phyloP scores from a whole-genome alignment of 2,888 invertebrate species.

The Ichneumon xanthorius region DNA sequence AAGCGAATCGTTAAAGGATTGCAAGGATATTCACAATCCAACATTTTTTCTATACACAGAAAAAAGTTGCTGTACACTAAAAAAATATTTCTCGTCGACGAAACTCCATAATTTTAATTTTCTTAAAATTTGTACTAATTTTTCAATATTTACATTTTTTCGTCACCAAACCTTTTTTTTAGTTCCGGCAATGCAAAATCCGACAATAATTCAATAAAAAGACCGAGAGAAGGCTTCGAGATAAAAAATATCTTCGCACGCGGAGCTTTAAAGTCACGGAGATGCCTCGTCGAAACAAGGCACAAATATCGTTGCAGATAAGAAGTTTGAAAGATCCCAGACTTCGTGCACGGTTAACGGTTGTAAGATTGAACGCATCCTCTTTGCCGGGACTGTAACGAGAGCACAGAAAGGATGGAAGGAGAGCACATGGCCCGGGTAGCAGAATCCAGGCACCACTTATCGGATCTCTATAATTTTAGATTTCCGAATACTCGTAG shows the following conservation, averaged over 20 bases:
- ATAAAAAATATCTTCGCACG: conserved; percentile 20
- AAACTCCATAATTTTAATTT: not conserved
- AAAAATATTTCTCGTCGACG: not conserved
- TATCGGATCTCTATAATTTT: conserved; percentile 72
- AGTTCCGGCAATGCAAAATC: not conserved
- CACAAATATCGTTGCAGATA: conserved; percentile 65
- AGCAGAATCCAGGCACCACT: conserved; percentile 66
- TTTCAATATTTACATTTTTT: not conserved
- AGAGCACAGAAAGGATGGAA: conserved; percentile 30
- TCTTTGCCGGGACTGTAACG: conserved; percentile 34
- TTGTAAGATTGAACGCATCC: conserved; percentile 33
- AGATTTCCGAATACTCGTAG: conserved; percentile 72
- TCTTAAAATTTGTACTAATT: not conserved
- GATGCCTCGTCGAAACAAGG: conserved; percentile 41
- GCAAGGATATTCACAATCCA: not conserved
- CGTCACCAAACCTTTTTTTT: not conserved
- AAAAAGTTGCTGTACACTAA: not conserved
- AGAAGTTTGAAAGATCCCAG: conserved; percentile 69
- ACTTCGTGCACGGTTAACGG: conserved; percentile 41
- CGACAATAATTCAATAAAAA: not conserved
- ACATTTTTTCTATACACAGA: not conserved
- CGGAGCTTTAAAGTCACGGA: conserved; percentile 49
- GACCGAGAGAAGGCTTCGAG: not conserved
- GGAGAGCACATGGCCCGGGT: conserved; percentile 67
- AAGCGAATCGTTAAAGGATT: conserved; percentile 1